Percentiles rank a stretch among this genome's conserved stretches.
Evolutionary conservation across 2,888 invertebrate genomes (phyloP).

Genomic region (Bibio marci): DNA sequence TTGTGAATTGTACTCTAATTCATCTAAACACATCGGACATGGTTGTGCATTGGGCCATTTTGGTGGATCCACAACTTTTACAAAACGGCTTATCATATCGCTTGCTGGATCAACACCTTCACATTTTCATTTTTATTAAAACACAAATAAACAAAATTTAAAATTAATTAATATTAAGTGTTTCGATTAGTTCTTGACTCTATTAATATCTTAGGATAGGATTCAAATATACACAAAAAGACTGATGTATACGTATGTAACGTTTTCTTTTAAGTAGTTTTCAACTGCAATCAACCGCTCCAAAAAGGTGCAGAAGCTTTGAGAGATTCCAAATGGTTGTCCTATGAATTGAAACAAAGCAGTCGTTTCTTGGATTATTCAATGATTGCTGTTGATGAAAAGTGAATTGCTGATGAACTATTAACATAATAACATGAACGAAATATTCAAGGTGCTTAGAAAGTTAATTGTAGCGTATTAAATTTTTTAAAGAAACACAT

Average conservation of each 20-base stretch:
- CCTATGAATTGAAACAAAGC: no score
- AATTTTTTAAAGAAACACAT: no score
- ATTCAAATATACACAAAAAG: no score
- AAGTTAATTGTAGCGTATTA: no score
- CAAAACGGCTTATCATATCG: slow-evolving; percentile 47
- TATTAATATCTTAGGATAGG: no score
- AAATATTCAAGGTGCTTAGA: slow-evolving; percentile 4
- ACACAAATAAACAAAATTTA: not conserved
- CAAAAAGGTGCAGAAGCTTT: not conserved
- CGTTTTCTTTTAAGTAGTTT: no score
- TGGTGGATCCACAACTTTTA: slow-evolving; percentile 44
- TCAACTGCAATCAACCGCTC: not conserved
- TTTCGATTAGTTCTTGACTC: no score
- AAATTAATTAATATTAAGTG: no score
- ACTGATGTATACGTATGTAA: no score
- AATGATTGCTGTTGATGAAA: no score
- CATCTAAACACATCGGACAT: slow-evolving; percentile 51
- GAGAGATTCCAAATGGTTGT: no score
- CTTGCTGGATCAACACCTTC: slow-evolving; percentile 25
- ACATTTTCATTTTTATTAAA: not conserved
- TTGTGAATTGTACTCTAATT: slow-evolving; percentile 28
- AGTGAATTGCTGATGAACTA: not conserved
- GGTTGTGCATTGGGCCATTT: slow-evolving; percentile 53
- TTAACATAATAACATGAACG: not conserved
- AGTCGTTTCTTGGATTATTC: no score